phyloP scores from a whole-genome alignment of 2,113 vertebrate species.

The Callaeas wilsoni region DNA sequence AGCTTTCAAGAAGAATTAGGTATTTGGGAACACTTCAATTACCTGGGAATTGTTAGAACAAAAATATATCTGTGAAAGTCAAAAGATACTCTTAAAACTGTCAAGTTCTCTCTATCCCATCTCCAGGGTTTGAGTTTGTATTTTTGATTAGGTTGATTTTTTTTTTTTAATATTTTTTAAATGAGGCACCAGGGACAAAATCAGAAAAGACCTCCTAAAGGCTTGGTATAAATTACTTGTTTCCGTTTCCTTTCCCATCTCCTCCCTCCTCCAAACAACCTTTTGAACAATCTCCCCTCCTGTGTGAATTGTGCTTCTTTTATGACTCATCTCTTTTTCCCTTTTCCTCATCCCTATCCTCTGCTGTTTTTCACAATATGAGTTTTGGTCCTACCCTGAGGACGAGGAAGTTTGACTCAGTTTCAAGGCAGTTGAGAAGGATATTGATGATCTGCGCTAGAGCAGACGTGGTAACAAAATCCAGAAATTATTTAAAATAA shows the following conservation, averaged over 20 bases:
- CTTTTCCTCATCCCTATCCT: background rate
- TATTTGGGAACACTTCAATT: background rate
- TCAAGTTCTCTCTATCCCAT: background rate
- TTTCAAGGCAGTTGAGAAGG: background rate
- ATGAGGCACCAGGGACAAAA: background rate
- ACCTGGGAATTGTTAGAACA: background rate
- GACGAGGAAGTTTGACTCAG: background rate
- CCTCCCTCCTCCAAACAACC: background rate
- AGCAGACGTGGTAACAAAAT: background rate
- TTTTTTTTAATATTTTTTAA: background rate
- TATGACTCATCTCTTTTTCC: background rate
- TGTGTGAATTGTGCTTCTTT: background rate
- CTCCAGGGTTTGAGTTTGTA: background rate
- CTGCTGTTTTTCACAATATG: background rate
- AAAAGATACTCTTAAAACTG: background rate
- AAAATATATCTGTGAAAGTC: background rate
- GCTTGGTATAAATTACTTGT: background rate
- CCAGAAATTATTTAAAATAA: background rate
- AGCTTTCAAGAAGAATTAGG: background rate
- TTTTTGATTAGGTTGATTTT: background rate
- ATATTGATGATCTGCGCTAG: background rate
- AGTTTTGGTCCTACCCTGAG: background rate
- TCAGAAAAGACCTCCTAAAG: background rate
- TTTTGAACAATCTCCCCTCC: background rate
- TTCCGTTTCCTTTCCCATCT: background rate